phyloP scores from a whole-genome alignment of 2,888 invertebrate species.

The Nomada flava region DNA sequence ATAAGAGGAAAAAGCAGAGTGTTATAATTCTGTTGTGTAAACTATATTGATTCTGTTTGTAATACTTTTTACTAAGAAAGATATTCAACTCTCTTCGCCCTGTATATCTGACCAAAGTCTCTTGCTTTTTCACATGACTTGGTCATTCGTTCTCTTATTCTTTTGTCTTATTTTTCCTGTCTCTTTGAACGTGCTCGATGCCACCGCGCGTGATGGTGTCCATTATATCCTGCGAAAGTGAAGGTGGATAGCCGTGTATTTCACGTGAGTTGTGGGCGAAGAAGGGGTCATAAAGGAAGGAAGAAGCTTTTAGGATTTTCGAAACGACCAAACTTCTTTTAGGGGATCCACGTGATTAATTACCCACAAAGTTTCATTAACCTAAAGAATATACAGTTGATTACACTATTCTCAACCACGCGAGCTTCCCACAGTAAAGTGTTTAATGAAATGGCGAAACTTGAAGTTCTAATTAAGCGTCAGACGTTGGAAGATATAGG shows the following conservation, averaged over 20 bases:
- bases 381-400: neutral
- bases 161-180: neutral
- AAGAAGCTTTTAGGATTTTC: slow-evolving; percentile 18
- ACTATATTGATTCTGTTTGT: too few species aligned
- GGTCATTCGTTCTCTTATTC: slow-evolving; percentile 28
- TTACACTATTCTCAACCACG: neutral
- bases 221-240: slow-evolving; percentile 29
- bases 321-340: slow-evolving; percentile 13
- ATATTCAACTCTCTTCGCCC: neutral
- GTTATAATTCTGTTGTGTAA: too few species aligned
- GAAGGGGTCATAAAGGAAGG: neutral
- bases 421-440: neutral
- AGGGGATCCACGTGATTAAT: slow-evolving; percentile 13
- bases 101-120: neutral
- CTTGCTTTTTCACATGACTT: neutral
- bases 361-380: neutral
- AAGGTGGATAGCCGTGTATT: slow-evolving; percentile 20
- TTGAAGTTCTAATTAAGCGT: neutral
- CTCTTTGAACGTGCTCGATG: slow-evolving; percentile 5
- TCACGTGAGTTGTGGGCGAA: neutral
- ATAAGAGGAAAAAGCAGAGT: too few species aligned
- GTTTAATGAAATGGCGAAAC: neutral
- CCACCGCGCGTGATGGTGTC: neutral
- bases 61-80: neutral
- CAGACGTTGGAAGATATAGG: neutral